phyloP scores from a whole-genome alignment of 1,140 invertebrate species.

The Doryteuthis pealeii region DNA sequence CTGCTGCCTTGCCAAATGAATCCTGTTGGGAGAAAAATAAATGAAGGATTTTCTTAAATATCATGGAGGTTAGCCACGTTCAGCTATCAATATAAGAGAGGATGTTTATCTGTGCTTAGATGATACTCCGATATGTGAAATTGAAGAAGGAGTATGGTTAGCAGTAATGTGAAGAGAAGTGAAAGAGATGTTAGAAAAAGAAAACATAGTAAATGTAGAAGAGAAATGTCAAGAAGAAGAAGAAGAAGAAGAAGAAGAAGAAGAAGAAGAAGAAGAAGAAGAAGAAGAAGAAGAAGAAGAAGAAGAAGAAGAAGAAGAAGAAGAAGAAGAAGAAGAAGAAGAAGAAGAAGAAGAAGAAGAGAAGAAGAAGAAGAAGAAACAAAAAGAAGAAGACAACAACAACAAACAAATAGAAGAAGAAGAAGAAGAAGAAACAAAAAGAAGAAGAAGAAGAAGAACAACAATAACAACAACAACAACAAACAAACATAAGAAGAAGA shows the following conservation, averaged over 20 bases:
- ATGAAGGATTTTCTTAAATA: no score
- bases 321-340: slow-evolving; percentile 12
- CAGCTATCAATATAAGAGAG: no score
- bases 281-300: neutral
- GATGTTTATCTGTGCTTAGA: no score
- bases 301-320: slow-evolving; percentile 15
- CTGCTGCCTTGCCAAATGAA: no score
- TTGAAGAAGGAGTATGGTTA: neutral
- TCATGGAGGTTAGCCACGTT: no score
- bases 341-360: neutral
- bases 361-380: slow-evolving; percentile 16
- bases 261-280: neutral
- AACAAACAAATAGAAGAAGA: no score
- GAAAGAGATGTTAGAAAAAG: slow-evolving; percentile 12
- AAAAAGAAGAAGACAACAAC: no score
- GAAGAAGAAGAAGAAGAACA: slow-evolving; percentile 15
- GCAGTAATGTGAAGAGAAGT: neutral
- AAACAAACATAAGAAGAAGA: no score
- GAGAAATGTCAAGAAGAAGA: slow-evolving; percentile 9
- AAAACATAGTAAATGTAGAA: slow-evolving; percentile 9
- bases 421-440: no score
- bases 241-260: slow-evolving; percentile 5
- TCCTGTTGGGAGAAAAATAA: no score
- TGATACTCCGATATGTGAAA: no score
- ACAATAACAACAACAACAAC: slow-evolving; percentile 12